A percentile compares a stretch with the other conserved stretches of the same genome.
Conservation (phyloP, 2,888 invertebrate species). For the Eretmocerus hayati region DNA sequence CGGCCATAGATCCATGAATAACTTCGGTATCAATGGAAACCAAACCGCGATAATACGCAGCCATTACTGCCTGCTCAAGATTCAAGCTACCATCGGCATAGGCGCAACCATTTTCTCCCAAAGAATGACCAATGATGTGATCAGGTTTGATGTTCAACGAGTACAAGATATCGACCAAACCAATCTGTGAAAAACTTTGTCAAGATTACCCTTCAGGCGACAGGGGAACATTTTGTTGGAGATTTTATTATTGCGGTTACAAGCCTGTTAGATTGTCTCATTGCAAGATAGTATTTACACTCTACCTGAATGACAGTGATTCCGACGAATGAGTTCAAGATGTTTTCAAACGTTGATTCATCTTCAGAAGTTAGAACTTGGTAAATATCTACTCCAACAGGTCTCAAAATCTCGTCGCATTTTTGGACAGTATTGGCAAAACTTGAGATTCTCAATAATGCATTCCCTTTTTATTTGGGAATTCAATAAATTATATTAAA, state of each 20-base stretch:
- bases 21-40: slow-evolving; percentile 41
- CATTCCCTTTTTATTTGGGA: no score
- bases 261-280: not conserved
- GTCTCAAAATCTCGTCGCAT: slow-evolving; percentile 53
- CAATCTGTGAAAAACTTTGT: slow-evolving; percentile 46
- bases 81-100: slow-evolving; percentile 91
- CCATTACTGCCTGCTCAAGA: slow-evolving; percentile 32
- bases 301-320: slow-evolving; percentile 59
- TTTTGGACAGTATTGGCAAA: slow-evolving; percentile 59
- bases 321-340: slow-evolving; percentile 65
- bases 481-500: no score
- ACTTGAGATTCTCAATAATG: slow-evolving; percentile 54
- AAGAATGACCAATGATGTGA: slow-evolving; percentile 80
- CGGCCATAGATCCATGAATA: slow-evolving; percentile 79
- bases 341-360: slow-evolving; percentile 56
- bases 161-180: slow-evolving; percentile 58
- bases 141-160: slow-evolving; percentile 59
- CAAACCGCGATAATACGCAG: slow-evolving; percentile 32
- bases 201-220: not conserved
- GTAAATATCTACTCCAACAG: slow-evolving; percentile 57
- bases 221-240: no score
- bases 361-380: slow-evolving; percentile 55
- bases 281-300: no score
- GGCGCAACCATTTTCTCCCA: slow-evolving; percentile 90
- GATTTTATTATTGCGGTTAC: no score